These are phyloP conservation scores for Tragulus kanchil DNA, from an alignment of 2,113 vertebrate genomes.

Conservation along the genomic window DNA sequence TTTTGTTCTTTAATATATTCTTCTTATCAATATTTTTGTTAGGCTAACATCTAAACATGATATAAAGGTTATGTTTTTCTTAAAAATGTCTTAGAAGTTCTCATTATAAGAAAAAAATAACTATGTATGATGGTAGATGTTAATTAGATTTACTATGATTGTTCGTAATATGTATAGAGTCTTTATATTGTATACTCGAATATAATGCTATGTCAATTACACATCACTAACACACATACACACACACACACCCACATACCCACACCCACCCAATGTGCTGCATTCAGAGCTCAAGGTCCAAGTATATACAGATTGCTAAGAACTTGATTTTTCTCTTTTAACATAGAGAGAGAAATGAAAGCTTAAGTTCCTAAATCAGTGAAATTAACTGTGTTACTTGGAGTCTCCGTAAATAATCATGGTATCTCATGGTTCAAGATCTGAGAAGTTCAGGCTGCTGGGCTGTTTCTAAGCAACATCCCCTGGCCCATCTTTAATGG, in stretches of 20 bases:
- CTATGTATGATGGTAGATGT: neutral
- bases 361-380: neutral
- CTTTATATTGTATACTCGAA: neutral
- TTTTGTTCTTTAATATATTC: constrained; percentile 27
- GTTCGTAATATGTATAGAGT: neutral
- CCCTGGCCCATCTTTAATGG: neutral
- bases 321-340: neutral
- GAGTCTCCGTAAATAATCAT: neutral
- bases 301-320: neutral
- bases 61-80: neutral
- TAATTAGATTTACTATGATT: neutral
- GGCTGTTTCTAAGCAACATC: neutral
- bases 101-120: neutral
- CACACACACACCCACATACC: neutral
- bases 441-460: neutral
- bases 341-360: neutral
- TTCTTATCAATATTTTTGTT: neutral
- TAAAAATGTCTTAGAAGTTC: neutral
- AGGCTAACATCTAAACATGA: neutral
- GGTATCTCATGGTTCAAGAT: neutral
- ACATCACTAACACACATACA: neutral
- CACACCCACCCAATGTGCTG: neutral
- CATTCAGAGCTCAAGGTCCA: neutral
- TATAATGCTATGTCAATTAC: neutral
- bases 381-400: neutral